phyloP scores from a whole-genome alignment of 2,797 vertebrate genomes.

The Liasis olivaceus region DNA sequence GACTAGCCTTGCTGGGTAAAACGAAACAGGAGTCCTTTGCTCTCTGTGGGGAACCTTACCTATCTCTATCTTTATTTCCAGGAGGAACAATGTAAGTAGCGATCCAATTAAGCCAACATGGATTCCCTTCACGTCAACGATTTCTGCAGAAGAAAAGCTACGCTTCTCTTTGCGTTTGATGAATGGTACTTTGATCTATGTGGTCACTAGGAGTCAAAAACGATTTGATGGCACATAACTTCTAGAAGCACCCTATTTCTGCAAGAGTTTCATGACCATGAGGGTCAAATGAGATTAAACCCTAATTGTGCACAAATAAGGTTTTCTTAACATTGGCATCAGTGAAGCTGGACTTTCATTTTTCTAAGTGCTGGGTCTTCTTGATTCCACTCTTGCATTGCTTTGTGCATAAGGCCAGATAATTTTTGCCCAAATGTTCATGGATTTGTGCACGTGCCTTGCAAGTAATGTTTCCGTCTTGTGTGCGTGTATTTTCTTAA shows the following conservation, averaged over 20 bases:
- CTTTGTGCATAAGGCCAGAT: not conserved
- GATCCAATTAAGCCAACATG: slow-evolving; percentile 59
- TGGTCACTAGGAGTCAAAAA: not conserved
- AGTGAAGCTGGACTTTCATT: not conserved
- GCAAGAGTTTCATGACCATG: not conserved
- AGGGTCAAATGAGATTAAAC: not conserved
- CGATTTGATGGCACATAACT: not conserved
- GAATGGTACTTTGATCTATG: slow-evolving; percentile 40
- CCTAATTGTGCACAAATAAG: not conserved
- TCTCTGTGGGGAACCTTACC: accelerated
- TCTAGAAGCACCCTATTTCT: accelerated
- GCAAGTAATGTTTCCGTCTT: not conserved
- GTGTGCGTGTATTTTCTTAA: not conserved
- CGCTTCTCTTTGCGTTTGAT: slow-evolving; percentile 66
- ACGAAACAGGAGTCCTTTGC: not conserved
- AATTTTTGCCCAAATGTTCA: not conserved
- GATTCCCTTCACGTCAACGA: slow-evolving; percentile 47
- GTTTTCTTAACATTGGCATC: not conserved
- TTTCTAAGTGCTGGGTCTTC: not conserved
- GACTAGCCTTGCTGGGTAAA: not conserved
- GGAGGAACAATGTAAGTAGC: slow-evolving; percentile 59
- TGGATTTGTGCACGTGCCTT: not conserved
- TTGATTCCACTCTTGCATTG: not conserved
- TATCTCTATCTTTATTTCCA: not conserved
- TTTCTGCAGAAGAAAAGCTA: slow-evolving; percentile 37